A percentile compares a stretch with the other conserved stretches of the same genome.
Evolutionary conservation across 2,888 invertebrate species (phyloP).

Genomic region (Andrena flavipes): DNA sequence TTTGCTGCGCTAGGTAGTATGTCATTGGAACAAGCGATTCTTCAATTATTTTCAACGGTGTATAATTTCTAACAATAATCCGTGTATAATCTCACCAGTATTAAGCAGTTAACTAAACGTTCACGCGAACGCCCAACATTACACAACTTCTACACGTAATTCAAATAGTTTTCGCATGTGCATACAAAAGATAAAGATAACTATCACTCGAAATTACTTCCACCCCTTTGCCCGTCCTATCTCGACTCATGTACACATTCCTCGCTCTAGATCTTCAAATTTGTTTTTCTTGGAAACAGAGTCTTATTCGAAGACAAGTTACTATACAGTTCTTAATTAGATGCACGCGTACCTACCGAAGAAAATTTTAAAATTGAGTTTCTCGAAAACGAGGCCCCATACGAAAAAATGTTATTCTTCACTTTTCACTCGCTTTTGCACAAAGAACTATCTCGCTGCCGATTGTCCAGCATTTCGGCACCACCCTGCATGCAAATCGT

Average conservation of each 20-base stretch:
- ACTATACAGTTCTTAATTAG: no score
- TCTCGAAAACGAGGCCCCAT: no score
- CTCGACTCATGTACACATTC: background rate
- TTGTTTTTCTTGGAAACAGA: no score
- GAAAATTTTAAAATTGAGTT: no score
- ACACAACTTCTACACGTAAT: background rate
- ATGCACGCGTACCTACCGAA: no score
- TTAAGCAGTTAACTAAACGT: background rate
- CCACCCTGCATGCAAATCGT: background rate
- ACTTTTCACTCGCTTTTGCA: no score
- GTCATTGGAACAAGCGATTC: background rate
- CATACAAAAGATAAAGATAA: background rate
- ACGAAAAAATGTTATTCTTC: no score
- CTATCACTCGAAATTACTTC: background rate
- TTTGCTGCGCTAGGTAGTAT: background rate
- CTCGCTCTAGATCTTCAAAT: no score
- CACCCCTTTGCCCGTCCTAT: background rate
- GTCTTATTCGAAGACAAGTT: no score
- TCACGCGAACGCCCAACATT: background rate
- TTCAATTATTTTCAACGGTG: background rate
- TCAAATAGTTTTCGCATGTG: background rate
- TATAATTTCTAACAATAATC: slow-evolving; percentile 2
- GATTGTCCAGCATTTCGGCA: background rate
- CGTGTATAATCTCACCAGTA: background rate
- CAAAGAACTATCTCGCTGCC: no score